Conservation (phyloP, 2,113 vertebrate species). For the Trichechus manatus region DNA sequence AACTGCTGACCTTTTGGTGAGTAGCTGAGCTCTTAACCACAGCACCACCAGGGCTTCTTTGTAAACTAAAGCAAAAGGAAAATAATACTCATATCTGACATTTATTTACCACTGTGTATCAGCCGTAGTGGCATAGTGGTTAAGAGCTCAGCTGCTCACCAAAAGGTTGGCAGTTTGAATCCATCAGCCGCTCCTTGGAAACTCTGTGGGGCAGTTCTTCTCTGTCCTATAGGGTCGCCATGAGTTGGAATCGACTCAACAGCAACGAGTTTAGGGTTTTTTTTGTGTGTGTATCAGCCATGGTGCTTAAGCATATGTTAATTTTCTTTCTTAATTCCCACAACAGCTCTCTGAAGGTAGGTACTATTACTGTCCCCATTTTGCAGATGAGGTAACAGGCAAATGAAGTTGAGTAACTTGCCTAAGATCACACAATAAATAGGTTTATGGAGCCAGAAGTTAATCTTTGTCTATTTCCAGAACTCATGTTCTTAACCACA, state of each 20-base stretch:
- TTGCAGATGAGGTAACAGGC: slow-evolving; percentile 19
- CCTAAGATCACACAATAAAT: background rate
- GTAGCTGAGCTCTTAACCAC: no score
- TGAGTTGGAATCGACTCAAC: no score
- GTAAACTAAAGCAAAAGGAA: slow-evolving; percentile 18
- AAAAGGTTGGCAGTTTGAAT: no score
- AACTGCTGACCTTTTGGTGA: no score
- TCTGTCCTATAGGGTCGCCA: no score
- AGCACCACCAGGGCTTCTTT: background rate
- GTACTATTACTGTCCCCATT: background rate
- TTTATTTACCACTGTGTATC: background rate
- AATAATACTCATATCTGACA: background rate
- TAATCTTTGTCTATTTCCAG: background rate
- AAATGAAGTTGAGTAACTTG: background rate
- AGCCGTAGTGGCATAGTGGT: no score
- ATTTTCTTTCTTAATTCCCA: background rate
- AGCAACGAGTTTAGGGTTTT: no score
- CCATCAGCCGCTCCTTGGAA: no score
- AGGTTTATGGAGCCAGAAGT: background rate
- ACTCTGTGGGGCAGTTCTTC: no score
- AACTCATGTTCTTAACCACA: background rate
- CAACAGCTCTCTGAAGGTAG: background rate
- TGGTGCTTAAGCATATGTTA: background rate
- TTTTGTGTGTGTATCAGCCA: background rate
- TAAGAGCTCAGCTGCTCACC: no score